Conservation (phyloP, 2,797 vertebrate species). For the Prionace glauca region DNA sequence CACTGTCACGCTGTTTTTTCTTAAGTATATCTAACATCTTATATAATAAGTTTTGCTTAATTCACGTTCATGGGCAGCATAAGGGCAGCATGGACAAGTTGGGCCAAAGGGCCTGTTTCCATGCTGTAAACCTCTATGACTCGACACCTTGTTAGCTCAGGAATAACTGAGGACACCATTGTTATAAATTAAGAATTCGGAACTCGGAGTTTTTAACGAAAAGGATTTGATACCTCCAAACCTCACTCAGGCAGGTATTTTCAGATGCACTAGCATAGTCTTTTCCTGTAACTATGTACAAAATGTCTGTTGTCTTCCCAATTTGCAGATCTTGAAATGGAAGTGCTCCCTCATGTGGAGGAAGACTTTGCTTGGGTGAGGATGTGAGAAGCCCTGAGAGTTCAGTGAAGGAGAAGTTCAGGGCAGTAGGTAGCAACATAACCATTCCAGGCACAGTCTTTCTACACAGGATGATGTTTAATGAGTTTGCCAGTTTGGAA, state of each 20-base stretch:
- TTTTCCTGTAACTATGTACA: not conserved
- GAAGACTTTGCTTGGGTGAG: not conserved
- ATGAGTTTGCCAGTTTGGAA: not conserved
- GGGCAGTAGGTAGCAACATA: not conserved
- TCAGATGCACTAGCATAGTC: not conserved
- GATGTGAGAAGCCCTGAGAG: not conserved
- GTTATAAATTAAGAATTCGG: no score
- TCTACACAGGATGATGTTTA: not conserved
- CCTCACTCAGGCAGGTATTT: not conserved
- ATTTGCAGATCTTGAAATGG: not conserved
- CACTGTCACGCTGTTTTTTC: no score
- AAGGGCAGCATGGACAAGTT: no score
- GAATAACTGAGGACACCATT: no score
- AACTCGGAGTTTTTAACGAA: no score
- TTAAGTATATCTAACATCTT: no score
- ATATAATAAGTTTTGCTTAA: no score
- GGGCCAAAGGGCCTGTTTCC: no score
- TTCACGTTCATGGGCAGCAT: no score
- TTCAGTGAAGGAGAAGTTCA: not conserved
- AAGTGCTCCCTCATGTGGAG: not conserved
- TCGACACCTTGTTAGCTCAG: no score
- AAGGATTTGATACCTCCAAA: no score
- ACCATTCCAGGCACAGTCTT: not conserved
- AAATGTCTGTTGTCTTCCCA: not conserved
- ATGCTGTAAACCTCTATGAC: no score